phyloP scores from a whole-genome alignment of 2,888 invertebrate genomes.

The Ormyrus labotus region DNA sequence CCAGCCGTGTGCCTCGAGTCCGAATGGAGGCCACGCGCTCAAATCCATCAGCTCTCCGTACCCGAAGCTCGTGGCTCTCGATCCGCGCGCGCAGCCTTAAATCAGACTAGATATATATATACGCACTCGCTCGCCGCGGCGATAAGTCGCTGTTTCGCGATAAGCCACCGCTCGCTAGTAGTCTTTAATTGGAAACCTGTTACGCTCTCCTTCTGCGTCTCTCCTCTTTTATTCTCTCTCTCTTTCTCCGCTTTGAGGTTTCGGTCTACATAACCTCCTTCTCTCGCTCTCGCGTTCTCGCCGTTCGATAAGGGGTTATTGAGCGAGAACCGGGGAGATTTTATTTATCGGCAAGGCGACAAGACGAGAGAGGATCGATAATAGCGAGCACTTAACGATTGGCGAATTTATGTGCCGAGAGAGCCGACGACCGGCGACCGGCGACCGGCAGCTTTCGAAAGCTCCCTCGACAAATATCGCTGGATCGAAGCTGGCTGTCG shows the following conservation, averaged over 20 bases:
- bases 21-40: too few relatives aligned
- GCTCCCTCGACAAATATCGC: too few relatives aligned
- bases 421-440: background rate
- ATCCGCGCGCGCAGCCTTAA: too few relatives aligned
- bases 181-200: slow-evolving; percentile 54
- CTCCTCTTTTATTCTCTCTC: background rate
- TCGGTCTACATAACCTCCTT: too few relatives aligned
- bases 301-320: slow-evolving; percentile 3
- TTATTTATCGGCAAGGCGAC: background rate
- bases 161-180: slow-evolving; percentile 26
- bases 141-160: slow-evolving; percentile 6
- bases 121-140: slow-evolving; percentile 8
- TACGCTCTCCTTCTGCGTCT: slow-evolving; percentile 16
- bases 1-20: too few relatives aligned
- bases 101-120: background rate
- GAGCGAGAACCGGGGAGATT: background rate
- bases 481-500: too few relatives aligned
- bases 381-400: background rate
- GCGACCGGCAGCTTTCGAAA: background rate
- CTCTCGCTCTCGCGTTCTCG: too few relatives aligned
- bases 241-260: too few relatives aligned
- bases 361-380: background rate
- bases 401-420: slow-evolving; percentile 15
- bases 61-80: too few relatives aligned
- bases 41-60: too few relatives aligned